Evolutionary conservation across 1,140 invertebrate genomes (phyloP), one percentile per base, ranked within the genome.

Genomic region (Drosophila tristis): DNA sequence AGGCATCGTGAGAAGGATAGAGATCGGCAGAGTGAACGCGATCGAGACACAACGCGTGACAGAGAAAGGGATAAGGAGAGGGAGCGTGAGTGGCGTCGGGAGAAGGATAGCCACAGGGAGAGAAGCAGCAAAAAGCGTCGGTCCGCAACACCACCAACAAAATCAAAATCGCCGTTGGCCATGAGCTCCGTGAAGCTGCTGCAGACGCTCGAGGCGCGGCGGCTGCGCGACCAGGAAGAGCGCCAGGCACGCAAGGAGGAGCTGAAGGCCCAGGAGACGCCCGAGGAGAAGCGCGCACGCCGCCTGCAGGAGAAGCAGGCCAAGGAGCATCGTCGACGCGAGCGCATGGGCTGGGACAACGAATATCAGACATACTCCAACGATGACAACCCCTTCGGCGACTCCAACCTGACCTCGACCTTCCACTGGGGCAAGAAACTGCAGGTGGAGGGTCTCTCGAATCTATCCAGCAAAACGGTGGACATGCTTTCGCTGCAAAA

Each of bases 351-450:
- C 2, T 99, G 97, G 98, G 97, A 98, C 93, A 97, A 97, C 78
- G 98, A 99, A 92, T 98, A 98, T 91, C 93, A 97, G 20, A 97
- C 98, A 80, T 99, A 99, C 90, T 99, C 98, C 9, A 99, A 99
- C 93, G 96, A 96, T 23, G 98, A 99, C 92, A 99, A 99, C 93
- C 99, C 99, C 0, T 99, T 99, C 93, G 98, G 99, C 2, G 99
- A 99, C 94, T 97, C 96, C 9, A 97, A 98, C 92, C 94, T 99
- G 6, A 93, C 97, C 1, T 95, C 97, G 16, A 98, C 97, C 0
- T 99, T 99, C 93, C 96, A 99, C 4, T 99, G 99, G 99, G 94
- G 94, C 2, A 99, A 99, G 92, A 99, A 99, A 92, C 93, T 99
- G 35, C 96, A 98, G 73, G 98, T 98, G 82, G 98, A 99, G 92